These are phyloP conservation scores for Cyclophora albipunctata DNA, from an alignment of 2,888 invertebrate species.

Conservation along the genomic window DNA sequence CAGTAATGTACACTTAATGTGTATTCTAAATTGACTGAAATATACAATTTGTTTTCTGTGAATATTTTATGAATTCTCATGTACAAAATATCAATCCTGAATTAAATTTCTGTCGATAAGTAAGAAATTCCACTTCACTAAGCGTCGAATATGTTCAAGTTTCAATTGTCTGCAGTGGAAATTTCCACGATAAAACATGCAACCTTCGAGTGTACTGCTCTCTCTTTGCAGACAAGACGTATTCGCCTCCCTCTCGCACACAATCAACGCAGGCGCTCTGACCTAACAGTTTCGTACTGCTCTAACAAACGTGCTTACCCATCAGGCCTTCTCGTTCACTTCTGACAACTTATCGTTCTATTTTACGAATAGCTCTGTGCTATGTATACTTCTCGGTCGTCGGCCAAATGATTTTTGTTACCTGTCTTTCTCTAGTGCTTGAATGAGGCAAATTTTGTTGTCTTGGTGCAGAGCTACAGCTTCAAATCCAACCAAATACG, in stretches of 20 bases:
- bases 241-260: constrained; percentile 44
- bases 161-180: constrained; percentile 74
- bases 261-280: constrained; percentile 68
- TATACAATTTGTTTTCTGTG: too few species aligned
- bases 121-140: constrained; percentile 28
- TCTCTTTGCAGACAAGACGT: constrained; percentile 31
- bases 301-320: constrained; percentile 31
- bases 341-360: constrained; percentile 61
- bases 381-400: constrained; percentile 76
- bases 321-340: constrained; percentile 53
- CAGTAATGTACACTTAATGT: too few species aligned
- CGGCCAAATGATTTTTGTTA: constrained; percentile 70
- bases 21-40: too few species aligned
- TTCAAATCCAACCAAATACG: constrained; percentile 72
- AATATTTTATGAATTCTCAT: too few species aligned
- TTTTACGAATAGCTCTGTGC: constrained; percentile 74
- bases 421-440: constrained; percentile 75
- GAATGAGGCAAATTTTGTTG: constrained; percentile 70
- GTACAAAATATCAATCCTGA: too few species aligned
- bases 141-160: constrained; percentile 52
- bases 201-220: constrained; percentile 55
- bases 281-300: constrained; percentile 52
- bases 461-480: constrained; percentile 71
- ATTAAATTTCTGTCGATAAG: too few species aligned
- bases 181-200: constrained; percentile 72